These are phyloP conservation scores for Hylaeus anthracinus DNA, from an alignment of 1,140 invertebrate genomes.

Conservation along the genomic window DNA sequence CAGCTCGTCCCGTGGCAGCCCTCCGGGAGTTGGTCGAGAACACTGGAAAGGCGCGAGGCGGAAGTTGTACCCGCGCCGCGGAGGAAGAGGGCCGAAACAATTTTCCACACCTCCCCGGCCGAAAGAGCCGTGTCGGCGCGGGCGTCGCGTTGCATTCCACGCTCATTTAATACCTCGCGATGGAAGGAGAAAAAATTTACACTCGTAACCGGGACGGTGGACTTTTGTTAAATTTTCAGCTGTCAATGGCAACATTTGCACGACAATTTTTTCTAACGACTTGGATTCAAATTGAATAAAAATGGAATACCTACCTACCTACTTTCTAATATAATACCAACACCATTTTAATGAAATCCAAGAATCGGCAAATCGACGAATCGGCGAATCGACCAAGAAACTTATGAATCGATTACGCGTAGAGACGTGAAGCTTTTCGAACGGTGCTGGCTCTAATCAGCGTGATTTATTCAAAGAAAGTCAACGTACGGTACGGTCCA, in stretches of 20 bases:
- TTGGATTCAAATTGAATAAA: too few relatives aligned
- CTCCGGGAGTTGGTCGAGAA: not conserved
- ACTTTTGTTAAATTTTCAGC: too few relatives aligned
- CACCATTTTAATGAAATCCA: too few relatives aligned
- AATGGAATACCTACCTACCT: too few relatives aligned
- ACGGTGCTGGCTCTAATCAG: slow-evolving; percentile 1
- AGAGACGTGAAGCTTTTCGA: too few relatives aligned
- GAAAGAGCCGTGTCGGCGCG: not conserved
- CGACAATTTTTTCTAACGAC: too few relatives aligned
- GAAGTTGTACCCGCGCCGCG: not conserved
- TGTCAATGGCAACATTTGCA: too few relatives aligned
- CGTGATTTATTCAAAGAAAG: slow-evolving; percentile 31
- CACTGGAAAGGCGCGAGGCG: slow-evolving; percentile 1
- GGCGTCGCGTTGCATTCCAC: not conserved
- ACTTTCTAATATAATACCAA: too few relatives aligned
- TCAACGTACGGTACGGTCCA: slow-evolving; percentile 12
- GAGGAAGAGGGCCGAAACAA: slow-evolving; percentile 5
- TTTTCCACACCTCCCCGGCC: slow-evolving; percentile 10
- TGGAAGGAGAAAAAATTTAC: not conserved
- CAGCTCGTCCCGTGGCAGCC: not conserved
- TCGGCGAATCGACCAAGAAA: too few relatives aligned
- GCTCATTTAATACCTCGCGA: slow-evolving; percentile 43
- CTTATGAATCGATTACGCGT: too few relatives aligned
- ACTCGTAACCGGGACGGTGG: not conserved
- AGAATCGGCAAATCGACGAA: too few relatives aligned